Evolutionary conservation across 2,797 vertebrate genomes (phyloP).

Genomic region (Limosa lapponica): DNA sequence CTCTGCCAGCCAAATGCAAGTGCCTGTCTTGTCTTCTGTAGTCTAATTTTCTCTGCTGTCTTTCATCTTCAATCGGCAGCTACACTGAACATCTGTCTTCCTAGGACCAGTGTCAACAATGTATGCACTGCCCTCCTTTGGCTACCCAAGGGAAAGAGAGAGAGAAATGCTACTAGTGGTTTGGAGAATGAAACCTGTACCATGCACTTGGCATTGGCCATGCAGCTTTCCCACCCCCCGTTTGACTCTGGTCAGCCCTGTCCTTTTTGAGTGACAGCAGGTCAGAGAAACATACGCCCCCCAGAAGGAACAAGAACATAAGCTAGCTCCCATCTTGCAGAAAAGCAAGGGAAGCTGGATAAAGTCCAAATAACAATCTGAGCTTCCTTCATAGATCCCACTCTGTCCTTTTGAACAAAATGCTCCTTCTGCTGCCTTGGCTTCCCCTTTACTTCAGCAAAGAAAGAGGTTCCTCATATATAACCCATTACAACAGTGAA

Average conservation of each 20-base stretch:
- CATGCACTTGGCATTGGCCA: fast-evolving
- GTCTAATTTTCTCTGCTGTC: neutral
- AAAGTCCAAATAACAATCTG: neutral
- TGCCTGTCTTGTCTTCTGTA: neutral
- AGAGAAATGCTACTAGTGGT: too few species aligned
- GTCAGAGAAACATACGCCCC: neutral
- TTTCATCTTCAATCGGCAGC: neutral
- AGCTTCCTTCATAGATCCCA: neutral
- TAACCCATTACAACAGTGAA: neutral
- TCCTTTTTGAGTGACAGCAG: neutral
- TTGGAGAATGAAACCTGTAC: neutral
- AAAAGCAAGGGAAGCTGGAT: neutral
- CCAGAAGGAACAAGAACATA: neutral
- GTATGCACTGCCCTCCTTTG: neutral
- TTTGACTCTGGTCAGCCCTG: neutral
- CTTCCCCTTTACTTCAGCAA: neutral
- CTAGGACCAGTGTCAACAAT: neutral
- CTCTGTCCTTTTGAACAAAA: neutral
- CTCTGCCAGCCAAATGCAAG: neutral
- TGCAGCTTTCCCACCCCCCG: neutral
- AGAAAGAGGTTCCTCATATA: neutral
- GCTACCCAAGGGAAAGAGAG: neutral
- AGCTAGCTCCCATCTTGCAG: neutral
- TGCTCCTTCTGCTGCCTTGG: neutral
- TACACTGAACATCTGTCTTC: neutral